Conservation (phyloP, 2,888 invertebrate species). For the Mesoligia furuncula region DNA sequence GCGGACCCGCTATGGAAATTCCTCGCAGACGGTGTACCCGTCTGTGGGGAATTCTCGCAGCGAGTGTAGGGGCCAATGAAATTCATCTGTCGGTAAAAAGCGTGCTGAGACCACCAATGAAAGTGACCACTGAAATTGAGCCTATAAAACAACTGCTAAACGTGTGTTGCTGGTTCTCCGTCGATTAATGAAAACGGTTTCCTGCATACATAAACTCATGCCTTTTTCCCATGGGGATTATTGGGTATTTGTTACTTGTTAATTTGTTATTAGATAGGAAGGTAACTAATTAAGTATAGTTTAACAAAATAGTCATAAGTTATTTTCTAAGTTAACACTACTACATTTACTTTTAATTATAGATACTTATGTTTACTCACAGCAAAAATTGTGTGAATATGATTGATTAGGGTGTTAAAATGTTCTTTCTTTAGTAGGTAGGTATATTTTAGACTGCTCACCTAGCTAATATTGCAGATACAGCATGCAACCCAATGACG, state of each 20-base stretch:
- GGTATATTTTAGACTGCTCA: background rate
- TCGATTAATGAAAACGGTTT: background rate
- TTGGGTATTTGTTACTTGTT: background rate
- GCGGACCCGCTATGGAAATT: background rate
- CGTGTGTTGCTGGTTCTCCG: background rate
- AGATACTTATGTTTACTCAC: background rate
- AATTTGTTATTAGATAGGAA: background rate
- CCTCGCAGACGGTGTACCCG: background rate
- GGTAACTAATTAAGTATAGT: background rate
- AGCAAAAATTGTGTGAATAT: background rate
- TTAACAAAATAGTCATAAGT: background rate
- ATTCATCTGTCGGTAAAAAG: background rate
- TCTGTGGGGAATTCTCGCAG: background rate
- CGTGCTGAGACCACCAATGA: background rate
- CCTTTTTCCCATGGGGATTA: background rate
- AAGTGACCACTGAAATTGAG: background rate
- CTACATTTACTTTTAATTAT: background rate
- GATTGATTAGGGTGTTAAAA: background rate
- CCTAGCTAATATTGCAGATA: background rate
- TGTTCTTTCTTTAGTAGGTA: background rate
- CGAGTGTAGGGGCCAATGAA: background rate
- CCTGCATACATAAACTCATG: background rate
- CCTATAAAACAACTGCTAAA: background rate
- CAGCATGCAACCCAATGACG: background rate
- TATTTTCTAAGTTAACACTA: background rate